Conservation (phyloP, 2,113 vertebrate genomes). For the Myotis lucifugus region DNA sequence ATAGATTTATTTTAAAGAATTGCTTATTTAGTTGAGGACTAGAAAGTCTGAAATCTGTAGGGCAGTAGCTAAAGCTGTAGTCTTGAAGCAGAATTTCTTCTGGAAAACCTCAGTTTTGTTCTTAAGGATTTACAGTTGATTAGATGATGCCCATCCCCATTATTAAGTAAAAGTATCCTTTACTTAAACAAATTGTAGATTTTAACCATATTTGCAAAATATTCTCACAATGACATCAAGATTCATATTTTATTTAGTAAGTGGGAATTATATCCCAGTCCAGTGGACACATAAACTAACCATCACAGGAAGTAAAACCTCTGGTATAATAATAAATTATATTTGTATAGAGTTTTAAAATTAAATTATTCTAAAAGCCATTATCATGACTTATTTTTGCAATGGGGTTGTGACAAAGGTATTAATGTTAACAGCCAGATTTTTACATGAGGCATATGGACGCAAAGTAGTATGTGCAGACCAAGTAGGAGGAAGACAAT, state of each 20-base stretch:
- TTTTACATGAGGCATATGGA: background rate
- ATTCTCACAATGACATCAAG: background rate
- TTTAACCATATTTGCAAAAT: background rate
- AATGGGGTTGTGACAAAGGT: background rate
- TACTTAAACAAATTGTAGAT: background rate
- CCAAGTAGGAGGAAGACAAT: background rate
- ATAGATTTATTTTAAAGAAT: background rate
- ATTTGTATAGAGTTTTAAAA: constrained; percentile 7
- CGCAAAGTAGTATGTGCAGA: background rate
- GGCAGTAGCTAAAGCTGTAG: background rate
- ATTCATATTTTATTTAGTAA: background rate
- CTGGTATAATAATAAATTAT: background rate
- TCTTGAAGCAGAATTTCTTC: background rate
- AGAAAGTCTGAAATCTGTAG: background rate
- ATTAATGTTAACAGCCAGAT: background rate
- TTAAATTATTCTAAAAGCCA: background rate
- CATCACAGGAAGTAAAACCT: background rate
- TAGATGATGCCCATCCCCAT: background rate
- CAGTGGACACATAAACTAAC: background rate
- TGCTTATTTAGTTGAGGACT: background rate
- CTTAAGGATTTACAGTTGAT: background rate
- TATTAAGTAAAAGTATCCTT: background rate
- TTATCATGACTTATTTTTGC: background rate
- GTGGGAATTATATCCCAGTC: background rate
- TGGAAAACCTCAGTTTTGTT: background rate